These are phyloP conservation scores for Artibeus jamaicensis DNA, from an alignment of 2,797 vertebrate genomes.

Conservation along the genomic window DNA sequence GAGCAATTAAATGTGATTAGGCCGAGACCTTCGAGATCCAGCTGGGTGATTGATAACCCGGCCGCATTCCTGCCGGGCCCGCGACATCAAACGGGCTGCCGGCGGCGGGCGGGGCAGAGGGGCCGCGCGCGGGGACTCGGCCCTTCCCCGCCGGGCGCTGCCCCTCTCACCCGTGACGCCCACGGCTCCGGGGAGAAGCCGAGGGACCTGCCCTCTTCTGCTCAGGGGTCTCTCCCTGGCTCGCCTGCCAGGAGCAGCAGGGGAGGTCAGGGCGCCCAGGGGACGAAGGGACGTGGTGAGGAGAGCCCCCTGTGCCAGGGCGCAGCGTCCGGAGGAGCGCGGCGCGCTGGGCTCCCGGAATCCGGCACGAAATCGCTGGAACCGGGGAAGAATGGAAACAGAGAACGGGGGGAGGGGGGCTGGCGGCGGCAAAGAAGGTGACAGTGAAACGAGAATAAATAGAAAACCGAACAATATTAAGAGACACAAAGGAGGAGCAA, in stretches of 20 bases:
- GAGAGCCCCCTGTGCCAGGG: rapidly evolving
- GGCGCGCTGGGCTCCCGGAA: not conserved
- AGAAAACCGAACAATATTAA: not conserved
- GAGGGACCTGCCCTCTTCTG: not conserved
- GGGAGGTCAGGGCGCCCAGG: not conserved
- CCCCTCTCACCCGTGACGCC: not conserved
- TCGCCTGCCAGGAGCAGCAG: not conserved
- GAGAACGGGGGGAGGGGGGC: not conserved
- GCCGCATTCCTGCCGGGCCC: slow-evolving; percentile 86
- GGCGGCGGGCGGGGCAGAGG: slow-evolving; percentile 58
- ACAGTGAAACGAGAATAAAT: not conserved
- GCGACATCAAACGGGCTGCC: slow-evolving; percentile 83
- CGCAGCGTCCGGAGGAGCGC: not conserved
- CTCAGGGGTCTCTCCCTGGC: not conserved
- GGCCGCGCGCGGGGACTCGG: not conserved
- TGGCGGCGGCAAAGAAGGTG: not conserved
- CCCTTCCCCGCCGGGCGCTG: not conserved
- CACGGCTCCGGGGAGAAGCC: not conserved
- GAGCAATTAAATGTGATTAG: slow-evolving; percentile 91
- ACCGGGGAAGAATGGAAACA: not conserved
- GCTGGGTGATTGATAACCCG: slow-evolving; percentile 90
- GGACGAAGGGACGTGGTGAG: rapidly evolving
- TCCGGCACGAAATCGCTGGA: not conserved
- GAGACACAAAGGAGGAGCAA: not conserved
- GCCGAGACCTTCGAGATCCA: slow-evolving; percentile 86